Evolutionary conservation across 2,888 invertebrate species (phyloP).

Genomic region (Endotricha flammealis): DNA sequence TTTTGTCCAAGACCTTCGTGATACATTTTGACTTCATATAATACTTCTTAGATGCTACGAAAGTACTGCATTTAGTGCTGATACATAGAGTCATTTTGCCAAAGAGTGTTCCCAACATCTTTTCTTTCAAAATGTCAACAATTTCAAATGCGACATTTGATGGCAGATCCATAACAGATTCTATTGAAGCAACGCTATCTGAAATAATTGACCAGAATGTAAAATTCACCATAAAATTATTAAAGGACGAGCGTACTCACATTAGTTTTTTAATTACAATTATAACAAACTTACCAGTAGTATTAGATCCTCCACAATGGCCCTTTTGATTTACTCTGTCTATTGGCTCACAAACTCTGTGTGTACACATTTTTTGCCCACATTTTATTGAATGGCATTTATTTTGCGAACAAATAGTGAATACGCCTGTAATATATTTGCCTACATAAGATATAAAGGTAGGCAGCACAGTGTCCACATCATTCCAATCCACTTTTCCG

Average conservation of each 20-base stretch:
- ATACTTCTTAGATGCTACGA: constrained; percentile 50
- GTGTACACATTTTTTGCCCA: constrained; percentile 48
- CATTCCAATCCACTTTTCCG: constrained; percentile 62
- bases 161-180: constrained; percentile 63
- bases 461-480: constrained; percentile 56
- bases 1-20: constrained; percentile 43
- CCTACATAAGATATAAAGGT: constrained; percentile 64
- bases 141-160: constrained; percentile 60
- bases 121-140: constrained; percentile 62
- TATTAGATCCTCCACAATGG: constrained; percentile 55
- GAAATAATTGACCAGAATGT: constrained; percentile 38
- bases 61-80: constrained; percentile 54
- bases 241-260: no score
- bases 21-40: constrained; percentile 56
- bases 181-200: constrained; percentile 61
- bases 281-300: constrained; percentile 43
- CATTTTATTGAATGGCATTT: constrained; percentile 68
- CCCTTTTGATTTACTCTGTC: constrained; percentile 57
- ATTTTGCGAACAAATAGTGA: constrained; percentile 61
- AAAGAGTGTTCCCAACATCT: constrained; percentile 58
- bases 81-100: constrained; percentile 66
- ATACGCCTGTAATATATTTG: constrained; percentile 59
- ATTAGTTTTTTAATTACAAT: no score
- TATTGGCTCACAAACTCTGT: constrained; percentile 51
- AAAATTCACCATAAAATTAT: no score